Conservation (phyloP, 2,797 vertebrate species). For the Euthynnus affinis region DNA sequence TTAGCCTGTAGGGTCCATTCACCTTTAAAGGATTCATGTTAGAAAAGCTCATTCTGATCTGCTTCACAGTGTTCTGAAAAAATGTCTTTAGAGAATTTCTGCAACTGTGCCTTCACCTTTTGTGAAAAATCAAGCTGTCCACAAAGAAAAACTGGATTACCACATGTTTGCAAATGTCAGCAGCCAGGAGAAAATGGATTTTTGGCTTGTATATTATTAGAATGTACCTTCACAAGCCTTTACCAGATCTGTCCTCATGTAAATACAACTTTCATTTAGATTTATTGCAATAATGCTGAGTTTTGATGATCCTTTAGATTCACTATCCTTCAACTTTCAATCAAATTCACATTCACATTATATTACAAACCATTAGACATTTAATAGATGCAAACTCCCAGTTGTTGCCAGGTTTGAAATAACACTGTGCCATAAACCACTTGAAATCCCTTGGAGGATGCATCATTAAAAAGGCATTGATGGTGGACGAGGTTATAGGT, state of each 20-base stretch:
- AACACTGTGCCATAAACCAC: slow-evolving; percentile 15
- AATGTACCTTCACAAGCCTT: neutral
- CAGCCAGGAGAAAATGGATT: slow-evolving; percentile 27
- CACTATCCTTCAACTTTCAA: neutral
- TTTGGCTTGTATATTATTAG: neutral
- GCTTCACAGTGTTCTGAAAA: slow-evolving; percentile 38
- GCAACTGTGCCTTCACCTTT: slow-evolving; percentile 33
- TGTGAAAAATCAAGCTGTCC: slow-evolving; percentile 42
- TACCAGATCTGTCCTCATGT: neutral
- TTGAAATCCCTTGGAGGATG: slow-evolving; percentile 2
- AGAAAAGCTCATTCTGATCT: slow-evolving; percentile 47
- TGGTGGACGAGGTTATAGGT: slow-evolving; percentile 50
- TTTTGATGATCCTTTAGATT: slow-evolving; percentile 19
- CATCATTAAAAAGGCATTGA: slow-evolving; percentile 51
- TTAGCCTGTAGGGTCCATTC: slow-evolving; percentile 55
- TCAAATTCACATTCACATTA: neutral
- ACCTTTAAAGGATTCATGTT: slow-evolving; percentile 42
- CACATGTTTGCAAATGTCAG: slow-evolving; percentile 38
- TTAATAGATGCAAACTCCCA: slow-evolving; percentile 16
- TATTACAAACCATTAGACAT: slow-evolving; percentile 3
- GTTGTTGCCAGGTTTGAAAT: slow-evolving; percentile 1
- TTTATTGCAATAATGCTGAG: slow-evolving; percentile 7
- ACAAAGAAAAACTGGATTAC: slow-evolving; percentile 47
- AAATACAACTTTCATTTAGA: slow-evolving; percentile 12
- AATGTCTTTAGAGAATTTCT: slow-evolving; percentile 41